Base-by-base conservation (phyloP, 1,140 invertebrate species). In the Drosophila elegans region DNA sequence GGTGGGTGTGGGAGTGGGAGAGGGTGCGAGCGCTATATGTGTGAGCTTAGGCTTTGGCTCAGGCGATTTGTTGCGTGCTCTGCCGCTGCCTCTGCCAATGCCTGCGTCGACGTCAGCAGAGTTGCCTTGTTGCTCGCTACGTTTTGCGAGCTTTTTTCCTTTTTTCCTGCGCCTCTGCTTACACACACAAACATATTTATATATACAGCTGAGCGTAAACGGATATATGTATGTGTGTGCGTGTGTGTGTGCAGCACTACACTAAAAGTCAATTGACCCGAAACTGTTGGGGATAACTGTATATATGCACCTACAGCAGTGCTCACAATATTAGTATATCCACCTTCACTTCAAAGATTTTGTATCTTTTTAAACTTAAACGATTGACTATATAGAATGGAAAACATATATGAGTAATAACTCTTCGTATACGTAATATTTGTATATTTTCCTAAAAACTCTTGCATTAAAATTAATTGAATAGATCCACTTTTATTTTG, bases 251-350 rank as follows among this genome's bases (percentile, higher is more conserved):
- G 27, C 71, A 73, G 75, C 83, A 84, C 78, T 81, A 85, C 74
- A 88, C 78, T 82, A 82, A 85, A 85, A 85, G 82, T 86, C 82
- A 86, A 86, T 86, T 86, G 82, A 86, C 82, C 83, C 82, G 83
- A 86, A 86, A 86, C 75, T 76, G 54, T 78, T 72, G 61, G 13
- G 53, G 27, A 66, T 57, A 54, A 64, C 67, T 56, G 36, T 57
- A 60, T 29, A 36, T 61, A 29, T 34, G 36, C 51, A 34, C 49
- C 45, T 44, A 55, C 49, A 51, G 29, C 13, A 11, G 9, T 34
- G 32, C 2, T 51, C 49, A 36, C 13, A 52, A 52, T 21, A 52
- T 36, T 36, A 36, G 32, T 4, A 49, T 1, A 10, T 0, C 48
- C 3, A 49, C 7, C 25, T 27, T 5, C 25, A 5, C 7, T 32